Evolutionary conservation across 2,113 vertebrate genomes (phyloP).

Genomic region (Diadophis punctatus): DNA sequence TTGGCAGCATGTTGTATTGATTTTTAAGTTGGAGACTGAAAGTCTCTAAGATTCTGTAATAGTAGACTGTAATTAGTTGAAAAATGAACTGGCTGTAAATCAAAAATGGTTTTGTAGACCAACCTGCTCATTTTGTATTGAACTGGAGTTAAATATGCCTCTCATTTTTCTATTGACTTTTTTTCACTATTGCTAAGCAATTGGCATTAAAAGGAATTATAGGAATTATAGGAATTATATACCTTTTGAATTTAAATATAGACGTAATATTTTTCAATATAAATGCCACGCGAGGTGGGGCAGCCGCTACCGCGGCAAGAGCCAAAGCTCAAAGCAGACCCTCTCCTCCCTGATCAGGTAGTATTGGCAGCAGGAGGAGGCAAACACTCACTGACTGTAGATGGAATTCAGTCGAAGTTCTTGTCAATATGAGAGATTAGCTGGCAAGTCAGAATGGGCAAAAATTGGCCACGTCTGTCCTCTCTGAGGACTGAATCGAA

Average conservation of each 20-base stretch:
- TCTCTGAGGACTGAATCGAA: no score
- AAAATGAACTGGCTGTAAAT: neutral
- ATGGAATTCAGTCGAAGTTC: no score
- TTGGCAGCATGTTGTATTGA: slow-evolving; percentile 20
- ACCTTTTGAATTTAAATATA: neutral
- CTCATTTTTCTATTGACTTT: slow-evolving; percentile 21
- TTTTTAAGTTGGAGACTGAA: slow-evolving; percentile 12
- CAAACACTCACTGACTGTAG: no score
- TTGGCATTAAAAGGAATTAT: neutral
- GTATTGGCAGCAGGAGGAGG: no score
- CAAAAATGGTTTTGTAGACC: slow-evolving; percentile 2
- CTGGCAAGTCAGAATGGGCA: no score
- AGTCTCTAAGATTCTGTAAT: slow-evolving; percentile 7
- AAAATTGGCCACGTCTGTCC: no score
- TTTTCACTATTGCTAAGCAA: slow-evolving; percentile 12
- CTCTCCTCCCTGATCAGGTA: no score
- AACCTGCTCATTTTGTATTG: slow-evolving; percentile 24
- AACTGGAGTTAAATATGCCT: slow-evolving; percentile 15
- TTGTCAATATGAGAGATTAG: no score
- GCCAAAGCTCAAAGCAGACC: no score
- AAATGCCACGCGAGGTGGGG: no score
- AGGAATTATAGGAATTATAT: neutral
- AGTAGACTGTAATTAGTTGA: slow-evolving; percentile 28
- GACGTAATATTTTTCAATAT: neutral
- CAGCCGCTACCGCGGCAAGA: no score